Evolutionary conservation across 2,888 invertebrate genomes (phyloP), one percentile per base, ranked within the genome.

Genomic region (Aethes cnicana): DNA sequence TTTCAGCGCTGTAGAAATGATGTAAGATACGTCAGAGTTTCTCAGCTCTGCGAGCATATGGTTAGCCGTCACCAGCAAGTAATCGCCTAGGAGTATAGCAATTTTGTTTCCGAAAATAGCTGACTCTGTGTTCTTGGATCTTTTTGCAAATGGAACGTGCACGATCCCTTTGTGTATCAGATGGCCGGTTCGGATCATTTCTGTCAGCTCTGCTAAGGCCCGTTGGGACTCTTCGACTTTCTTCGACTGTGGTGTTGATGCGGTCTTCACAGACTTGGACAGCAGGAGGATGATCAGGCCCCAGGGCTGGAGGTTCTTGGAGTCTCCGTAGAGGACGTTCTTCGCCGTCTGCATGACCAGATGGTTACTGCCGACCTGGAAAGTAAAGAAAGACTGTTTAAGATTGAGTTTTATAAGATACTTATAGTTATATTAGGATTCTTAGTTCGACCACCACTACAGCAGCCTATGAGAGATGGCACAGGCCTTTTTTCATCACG

Each of bases 61-160:
- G 66, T 95, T 95, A 16, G 96, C 95, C 63, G 94, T 96, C 2
- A 94, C 95, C 7, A 97, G 81, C 16, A 97, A 88, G 68, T 96
- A 97, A 74, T 97, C 97, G 1, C 95, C 97, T 54, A 95, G 93
- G 0, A 97, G 84, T 2, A 97, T 91, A 0, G 96, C 96, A 56
- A 97, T 95, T 89, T 97, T 97, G 68, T 97, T 97, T 0, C 96
- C 96, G 72, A 95, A 95, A 60, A 95, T 93, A 81, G 96, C 94
- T 37, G 96, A 94, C 56, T 93, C 92, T 1, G 91, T 90, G 54
- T 92, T 91, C 20, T 91, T 90, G 0, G 91, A 85, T 36, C 92
- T 84, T 37, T 91, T 87, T 39, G 92, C 89, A 14, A 83, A 83
- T 0, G 89, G 84, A 0, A 90, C 86, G 36, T 90, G 89, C 1